These are phyloP conservation scores for Vultur gryphus DNA, from an alignment of 2,797 vertebrate genomes.

Conservation along the genomic window DNA sequence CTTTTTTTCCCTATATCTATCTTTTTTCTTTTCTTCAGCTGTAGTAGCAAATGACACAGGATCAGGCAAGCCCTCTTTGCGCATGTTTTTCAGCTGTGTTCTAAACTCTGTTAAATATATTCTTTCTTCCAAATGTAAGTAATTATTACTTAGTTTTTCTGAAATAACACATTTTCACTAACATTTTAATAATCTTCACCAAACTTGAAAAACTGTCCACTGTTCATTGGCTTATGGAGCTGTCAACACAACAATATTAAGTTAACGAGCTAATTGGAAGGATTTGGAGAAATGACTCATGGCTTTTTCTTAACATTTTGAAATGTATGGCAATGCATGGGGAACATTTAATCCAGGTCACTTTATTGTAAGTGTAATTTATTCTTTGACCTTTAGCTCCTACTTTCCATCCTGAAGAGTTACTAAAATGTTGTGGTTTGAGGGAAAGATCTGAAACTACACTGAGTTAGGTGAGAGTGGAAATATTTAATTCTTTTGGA, in stretches of 20 bases:
- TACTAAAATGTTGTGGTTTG: neutral
- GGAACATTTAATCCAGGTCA: neutral
- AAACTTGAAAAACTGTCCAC: neutral
- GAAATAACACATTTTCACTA: neutral
- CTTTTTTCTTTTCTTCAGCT: neutral
- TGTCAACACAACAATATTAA: neutral
- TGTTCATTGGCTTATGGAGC: neutral
- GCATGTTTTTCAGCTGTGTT: neutral
- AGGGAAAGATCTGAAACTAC: neutral
- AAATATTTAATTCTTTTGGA: neutral
- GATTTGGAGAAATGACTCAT: neutral
- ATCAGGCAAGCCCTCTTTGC: neutral
- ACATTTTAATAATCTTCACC: neutral
- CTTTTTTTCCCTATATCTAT: neutral
- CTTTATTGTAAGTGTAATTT: neutral
- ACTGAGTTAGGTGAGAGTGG: neutral
- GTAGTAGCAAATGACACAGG: neutral
- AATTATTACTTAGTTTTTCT: neutral
- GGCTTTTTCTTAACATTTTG: neutral
- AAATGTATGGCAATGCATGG: neutral
- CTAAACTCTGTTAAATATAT: neutral
- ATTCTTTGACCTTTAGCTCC: neutral
- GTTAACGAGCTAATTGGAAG: neutral
- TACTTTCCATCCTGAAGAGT: neutral
- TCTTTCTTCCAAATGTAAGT: neutral